Evolutionary conservation across 2,888 invertebrate genomes (phyloP), one percentile per base, ranked within the genome.

Genomic region (Phragmatobia fuliginosa): DNA sequence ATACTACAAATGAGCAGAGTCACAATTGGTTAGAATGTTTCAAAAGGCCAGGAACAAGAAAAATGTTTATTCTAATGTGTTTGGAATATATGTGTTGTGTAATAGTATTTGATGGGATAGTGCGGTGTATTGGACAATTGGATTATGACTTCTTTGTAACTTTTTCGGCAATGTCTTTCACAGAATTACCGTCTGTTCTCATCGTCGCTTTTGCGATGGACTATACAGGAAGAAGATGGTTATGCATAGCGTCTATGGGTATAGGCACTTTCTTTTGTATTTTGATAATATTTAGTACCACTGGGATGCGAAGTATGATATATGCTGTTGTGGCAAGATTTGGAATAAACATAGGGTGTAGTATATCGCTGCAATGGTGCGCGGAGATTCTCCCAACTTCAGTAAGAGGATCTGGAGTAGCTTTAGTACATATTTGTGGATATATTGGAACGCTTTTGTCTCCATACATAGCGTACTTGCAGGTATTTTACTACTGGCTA

Each of bases 61-160:
- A 80, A 41, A 84, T 85, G 69, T 88, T 91, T 61, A 81, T 90
- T 62, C 79, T 85, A 36, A 77, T 88, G 21, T 88, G 89, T 77
- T 63, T 91, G n/a, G 85, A 85, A 64, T 89, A 83, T 66, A 87
- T 89, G 84, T 89, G 88, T 66, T 88, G 89, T 69, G 81, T 80
- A 1, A 85, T 90, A 0, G 87, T 89, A 0, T 90, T 90, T 14
- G 91, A 91, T 74, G 87, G 86, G 21, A 75, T 91, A 49, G 85
- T 91, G 1, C 86, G 91, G 70, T 89, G 87, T 72, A 77, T 91
- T 33, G 88, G 88, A 4, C 86, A 85, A 32, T 70, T 91, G 66
- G 83, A 90, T 18, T 91, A 87, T 31, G 86, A 92, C 72, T 91
- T 88, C 68, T 91, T 92, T 67, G 10, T 89, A n/a, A 90, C 91